Evolutionary conservation across 1,140 invertebrate species (phyloP).

Genomic region (Coelopa frigida): DNA sequence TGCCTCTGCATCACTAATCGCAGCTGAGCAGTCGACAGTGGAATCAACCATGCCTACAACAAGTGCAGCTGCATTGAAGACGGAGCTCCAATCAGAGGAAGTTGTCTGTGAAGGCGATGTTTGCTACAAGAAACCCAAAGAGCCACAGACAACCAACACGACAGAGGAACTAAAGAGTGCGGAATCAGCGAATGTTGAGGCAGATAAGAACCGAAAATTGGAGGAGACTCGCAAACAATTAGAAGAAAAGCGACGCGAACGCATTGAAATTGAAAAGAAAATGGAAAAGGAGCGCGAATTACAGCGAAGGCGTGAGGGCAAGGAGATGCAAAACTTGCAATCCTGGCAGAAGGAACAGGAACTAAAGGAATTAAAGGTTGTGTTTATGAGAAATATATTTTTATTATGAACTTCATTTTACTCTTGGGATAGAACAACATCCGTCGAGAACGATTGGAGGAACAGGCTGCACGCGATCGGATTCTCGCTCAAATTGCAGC

Average conservation of each 20-base stretch:
- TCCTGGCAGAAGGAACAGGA: slow-evolving; percentile 66
- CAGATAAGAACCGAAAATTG: neutral
- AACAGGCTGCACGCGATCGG: slow-evolving; percentile 57
- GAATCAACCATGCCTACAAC: no score
- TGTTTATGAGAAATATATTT: no score
- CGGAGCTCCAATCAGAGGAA: slow-evolving; percentile 29
- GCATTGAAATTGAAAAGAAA: slow-evolving; percentile 58
- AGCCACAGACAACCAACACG: slow-evolving; percentile 11
- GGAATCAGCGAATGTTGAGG: slow-evolving; percentile 4
- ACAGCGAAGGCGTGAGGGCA: slow-evolving; percentile 61
- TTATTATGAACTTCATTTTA: neutral
- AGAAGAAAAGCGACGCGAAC: slow-evolving; percentile 52
- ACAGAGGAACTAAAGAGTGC: neutral
- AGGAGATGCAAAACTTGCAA: slow-evolving; percentile 62
- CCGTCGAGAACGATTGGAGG: slow-evolving; percentile 56
- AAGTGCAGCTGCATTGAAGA: neutral
- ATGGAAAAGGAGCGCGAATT: slow-evolving; percentile 59
- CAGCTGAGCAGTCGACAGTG: neutral
- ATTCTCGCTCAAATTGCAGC: slow-evolving; percentile 65
- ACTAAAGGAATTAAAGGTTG: slow-evolving; percentile 55
- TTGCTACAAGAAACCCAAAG: slow-evolving; percentile 37
- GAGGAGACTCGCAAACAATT: slow-evolving; percentile 46
- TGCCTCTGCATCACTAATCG: slow-evolving; percentile 22
- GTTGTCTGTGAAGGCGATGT: slow-evolving; percentile 46
- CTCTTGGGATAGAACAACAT: slow-evolving; percentile 15